Conservation (phyloP, 2,797 vertebrate species). For the Phoxinus dragarum region DNA sequence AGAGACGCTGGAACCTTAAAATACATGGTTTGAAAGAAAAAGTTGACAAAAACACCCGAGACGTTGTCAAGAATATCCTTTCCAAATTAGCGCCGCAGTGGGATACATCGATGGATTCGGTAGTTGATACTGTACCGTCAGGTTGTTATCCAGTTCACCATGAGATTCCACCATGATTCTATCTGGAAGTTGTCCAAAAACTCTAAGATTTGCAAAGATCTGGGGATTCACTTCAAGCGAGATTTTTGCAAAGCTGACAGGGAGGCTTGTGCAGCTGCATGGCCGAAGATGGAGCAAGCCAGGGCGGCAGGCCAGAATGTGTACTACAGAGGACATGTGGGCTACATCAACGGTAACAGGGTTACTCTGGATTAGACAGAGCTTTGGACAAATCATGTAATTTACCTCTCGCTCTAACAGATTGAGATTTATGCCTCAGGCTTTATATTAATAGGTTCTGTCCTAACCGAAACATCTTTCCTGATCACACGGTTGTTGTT, state of each 20-base stretch:
- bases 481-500: too few species aligned
- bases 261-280: neutral
- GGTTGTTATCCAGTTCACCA: too few species aligned
- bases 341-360: too few species aligned
- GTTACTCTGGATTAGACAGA: too few species aligned
- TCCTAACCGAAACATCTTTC: too few species aligned
- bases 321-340: too few species aligned
- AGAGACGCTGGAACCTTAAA: neutral
- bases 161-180: neutral
- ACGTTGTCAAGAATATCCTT: neutral
- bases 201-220: neutral
- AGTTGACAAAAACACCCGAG: neutral
- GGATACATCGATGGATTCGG: neutral
- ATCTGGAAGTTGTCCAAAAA: constrained; percentile 1
- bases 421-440: too few species aligned
- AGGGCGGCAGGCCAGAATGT: neutral
- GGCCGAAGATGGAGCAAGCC: neutral
- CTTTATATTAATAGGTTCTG: too few species aligned
- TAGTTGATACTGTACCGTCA: neutral
- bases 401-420: too few species aligned
- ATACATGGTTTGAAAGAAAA: neutral
- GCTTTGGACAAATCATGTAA: too few species aligned
- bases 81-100: neutral
- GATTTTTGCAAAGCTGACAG: neutral
- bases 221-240: neutral